Conservation (phyloP, 2,888 invertebrate genomes). For the Hypolimnas misippus region DNA sequence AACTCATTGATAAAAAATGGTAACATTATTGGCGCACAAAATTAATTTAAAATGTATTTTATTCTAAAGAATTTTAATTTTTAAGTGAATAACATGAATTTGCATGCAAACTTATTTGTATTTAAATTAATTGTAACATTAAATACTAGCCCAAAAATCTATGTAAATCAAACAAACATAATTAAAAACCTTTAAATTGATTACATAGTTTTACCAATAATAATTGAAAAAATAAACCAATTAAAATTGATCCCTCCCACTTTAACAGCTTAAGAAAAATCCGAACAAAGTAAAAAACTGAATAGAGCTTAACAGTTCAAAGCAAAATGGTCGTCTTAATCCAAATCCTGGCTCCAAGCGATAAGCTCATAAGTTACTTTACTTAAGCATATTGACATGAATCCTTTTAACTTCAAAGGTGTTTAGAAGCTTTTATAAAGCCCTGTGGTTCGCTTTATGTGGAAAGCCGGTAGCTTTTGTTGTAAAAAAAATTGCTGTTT, state of each 20-base stretch:
- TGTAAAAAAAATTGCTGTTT: not conserved
- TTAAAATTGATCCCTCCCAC: conserved; percentile 32
- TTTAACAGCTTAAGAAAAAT: conserved; percentile 31
- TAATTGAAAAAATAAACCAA: conserved; percentile 39
- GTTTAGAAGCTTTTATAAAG: conserved; percentile 17
- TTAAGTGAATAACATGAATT: too few relatives aligned
- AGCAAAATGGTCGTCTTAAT: conserved; percentile 39
- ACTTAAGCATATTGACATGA: conserved; percentile 39
- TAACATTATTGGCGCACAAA: too few relatives aligned
- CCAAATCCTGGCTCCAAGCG: conserved; percentile 38
- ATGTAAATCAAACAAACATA: too few relatives aligned
- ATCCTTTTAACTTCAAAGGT: conserved; percentile 28
- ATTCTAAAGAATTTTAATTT: too few relatives aligned
- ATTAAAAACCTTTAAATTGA: too few relatives aligned
- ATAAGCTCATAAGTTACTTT: conserved; percentile 46
- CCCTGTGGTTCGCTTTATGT: not conserved
- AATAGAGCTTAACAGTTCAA: conserved; percentile 38
- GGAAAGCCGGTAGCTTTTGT: not conserved
- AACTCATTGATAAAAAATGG: too few relatives aligned
- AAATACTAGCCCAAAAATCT: too few relatives aligned
- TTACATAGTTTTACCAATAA: too few relatives aligned
- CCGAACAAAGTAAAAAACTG: conserved; percentile 21
- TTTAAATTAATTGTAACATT: too few relatives aligned
- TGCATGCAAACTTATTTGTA: too few relatives aligned
- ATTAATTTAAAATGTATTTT: too few relatives aligned